Conservation (phyloP, 2,888 invertebrate species). For the Idaea aversata region DNA sequence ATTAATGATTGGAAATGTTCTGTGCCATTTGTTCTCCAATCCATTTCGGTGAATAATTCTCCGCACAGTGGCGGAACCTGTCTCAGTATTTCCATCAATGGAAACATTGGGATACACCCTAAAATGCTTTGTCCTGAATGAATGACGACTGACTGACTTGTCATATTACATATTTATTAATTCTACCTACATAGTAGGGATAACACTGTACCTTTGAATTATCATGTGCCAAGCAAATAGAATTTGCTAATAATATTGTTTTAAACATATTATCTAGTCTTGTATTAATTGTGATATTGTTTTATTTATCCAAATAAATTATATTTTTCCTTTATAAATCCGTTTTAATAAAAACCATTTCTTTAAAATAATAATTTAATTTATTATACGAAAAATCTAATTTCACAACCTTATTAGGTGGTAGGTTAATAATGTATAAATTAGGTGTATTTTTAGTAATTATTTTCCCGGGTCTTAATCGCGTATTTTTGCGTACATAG, state of each 20-base stretch:
- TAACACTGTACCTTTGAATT: conserved; percentile 4
- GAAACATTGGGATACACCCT: no score
- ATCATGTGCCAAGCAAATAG: conserved; percentile 15
- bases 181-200: conserved; percentile 8
- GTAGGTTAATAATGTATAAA: no score
- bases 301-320: conserved; percentile 44
- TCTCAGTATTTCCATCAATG: no score
- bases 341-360: not conserved
- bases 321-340: conserved; percentile 1
- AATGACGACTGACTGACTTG: no score
- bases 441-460: no score
- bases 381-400: not conserved
- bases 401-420: not conserved
- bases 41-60: no score
- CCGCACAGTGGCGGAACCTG: no score
- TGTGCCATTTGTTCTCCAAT: no score
- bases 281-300: conserved; percentile 27
- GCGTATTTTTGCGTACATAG: no score
- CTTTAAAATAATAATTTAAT: not conserved
- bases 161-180: not conserved
- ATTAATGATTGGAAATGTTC: no score
- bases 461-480: no score
- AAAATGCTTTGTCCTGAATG: no score
- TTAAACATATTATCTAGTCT: not conserved
- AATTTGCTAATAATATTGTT: not conserved